Evolutionary conservation across 2,888 invertebrate genomes (phyloP).

Genomic region (Eupithecia tripunctaria): DNA sequence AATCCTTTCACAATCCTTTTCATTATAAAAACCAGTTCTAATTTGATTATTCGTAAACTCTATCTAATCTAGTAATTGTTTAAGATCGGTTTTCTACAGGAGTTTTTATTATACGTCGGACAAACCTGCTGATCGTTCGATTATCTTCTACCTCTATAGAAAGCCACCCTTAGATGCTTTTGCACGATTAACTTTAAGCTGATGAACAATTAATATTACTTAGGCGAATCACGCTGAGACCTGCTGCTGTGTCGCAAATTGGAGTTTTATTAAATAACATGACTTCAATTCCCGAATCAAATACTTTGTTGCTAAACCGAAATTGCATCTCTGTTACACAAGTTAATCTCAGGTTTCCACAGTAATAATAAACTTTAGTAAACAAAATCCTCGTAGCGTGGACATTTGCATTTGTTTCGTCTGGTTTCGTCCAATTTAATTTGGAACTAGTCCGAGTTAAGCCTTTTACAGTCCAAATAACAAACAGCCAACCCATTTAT

Average conservation of each 20-base stretch:
- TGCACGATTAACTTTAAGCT: background rate
- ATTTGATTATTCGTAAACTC: no score
- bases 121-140: background rate
- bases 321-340: background rate
- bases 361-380: constrained; percentile 12
- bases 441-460: constrained; percentile 34
- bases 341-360: constrained; percentile 1
- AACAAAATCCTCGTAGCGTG: constrained; percentile 10
- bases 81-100: no score
- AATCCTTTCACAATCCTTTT: no score
- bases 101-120: no score
- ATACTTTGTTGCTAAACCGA: background rate
- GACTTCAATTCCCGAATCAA: background rate
- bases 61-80: no score
- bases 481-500: constrained; percentile 1
- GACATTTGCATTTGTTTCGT: constrained; percentile 30
- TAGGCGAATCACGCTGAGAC: background rate
- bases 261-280: background rate
- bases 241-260: constrained; percentile 2
- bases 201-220: background rate
- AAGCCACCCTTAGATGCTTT: background rate
- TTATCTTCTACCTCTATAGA: background rate
- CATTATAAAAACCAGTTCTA: no score
- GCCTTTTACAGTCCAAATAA: constrained; percentile 14
- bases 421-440: constrained; percentile 35